Conservation (phyloP, 53 echinoderm and acorn worm genomes). For the Henricia sp. region DNA sequence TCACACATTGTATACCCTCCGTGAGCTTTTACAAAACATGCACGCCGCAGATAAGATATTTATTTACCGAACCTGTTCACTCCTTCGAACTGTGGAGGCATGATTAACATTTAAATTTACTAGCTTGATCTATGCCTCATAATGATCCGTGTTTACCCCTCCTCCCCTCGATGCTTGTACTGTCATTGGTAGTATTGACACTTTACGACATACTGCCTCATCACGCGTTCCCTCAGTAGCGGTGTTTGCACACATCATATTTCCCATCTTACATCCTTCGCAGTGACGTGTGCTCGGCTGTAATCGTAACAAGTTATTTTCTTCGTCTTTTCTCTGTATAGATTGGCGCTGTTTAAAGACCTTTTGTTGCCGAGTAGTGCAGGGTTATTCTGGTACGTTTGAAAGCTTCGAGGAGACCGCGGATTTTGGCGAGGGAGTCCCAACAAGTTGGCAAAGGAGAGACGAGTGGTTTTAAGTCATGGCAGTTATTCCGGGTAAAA, state of each 20-base stretch:
- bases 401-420: background rate
- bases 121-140: too few species aligned
- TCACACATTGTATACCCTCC: too few species aligned
- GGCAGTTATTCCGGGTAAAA: conserved; percentile 45
- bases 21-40: too few species aligned
- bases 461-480: conserved; percentile 5
- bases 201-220: conserved; percentile 1
- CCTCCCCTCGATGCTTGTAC: background rate
- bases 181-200: background rate
- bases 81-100: too few species aligned
- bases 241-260: conserved; percentile 18
- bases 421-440: background rate
- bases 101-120: too few species aligned
- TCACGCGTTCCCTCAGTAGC: conserved; percentile 5
- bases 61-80: too few species aligned
- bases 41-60: too few species aligned
- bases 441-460: background rate
- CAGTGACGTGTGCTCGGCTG: conserved; percentile 1
- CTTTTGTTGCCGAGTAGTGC: background rate
- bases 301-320: background rate
- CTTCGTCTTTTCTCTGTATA: background rate
- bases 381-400: background rate
- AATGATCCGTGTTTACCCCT: background rate
- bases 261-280: conserved; percentile 6
- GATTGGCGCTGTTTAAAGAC: background rate